Base-by-base conservation (phyloP, 2,113 vertebrate genomes). In the Hippocampus zosterae region DNA sequence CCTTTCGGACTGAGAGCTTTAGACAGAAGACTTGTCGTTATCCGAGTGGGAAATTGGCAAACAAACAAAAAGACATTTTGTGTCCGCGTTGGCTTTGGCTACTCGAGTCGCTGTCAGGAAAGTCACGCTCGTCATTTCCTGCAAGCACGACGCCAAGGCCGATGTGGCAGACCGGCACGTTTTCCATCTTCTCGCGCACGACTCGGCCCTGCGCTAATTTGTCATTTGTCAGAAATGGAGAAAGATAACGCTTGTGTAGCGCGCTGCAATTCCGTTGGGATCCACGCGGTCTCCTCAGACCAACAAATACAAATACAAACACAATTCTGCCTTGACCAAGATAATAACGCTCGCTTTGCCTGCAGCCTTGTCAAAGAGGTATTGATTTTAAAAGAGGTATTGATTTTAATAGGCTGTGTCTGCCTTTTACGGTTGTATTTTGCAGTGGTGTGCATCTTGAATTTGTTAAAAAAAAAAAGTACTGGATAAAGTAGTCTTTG, bases 91-190 rank as follows among this genome's bases (percentile, higher is more conserved):
- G 72, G 68, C 33, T 50, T 70, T 9, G 33, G 46, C 64, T 56
- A 61, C 73, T 61, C 68, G 67, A 76, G 79, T 67, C 57, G 67
- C 68, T 75, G 23, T 73, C 70, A 29, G 69, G 67, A 78, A 78
- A 79, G 75, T 73, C 79, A 78, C 73, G 77, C 73, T 69, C 72
- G 69, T 85, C 70, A 46, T 79, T 82, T 84, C 81, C 81, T 83
- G 72, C 76, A 56, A 72, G 74, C 71, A 68, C 64, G 37, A 53
- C 75, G 48, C 65, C 72, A 23, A 78, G 68, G 69, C 80, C 76
- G 72, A 83, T 79, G 69, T 65, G 75, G 75, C 73, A 72, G 82
- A 78, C 79, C 80, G 78, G 65, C 81, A 85, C 75, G 71, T 83
- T 76, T 76, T 84, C 72, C 72, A 65, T 81, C 67, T 68, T 85